These are phyloP conservation scores for Beroe forskalii DNA, from an alignment of 37 sponge, comb jelly and placozoan species.

Conservation along the genomic window DNA sequence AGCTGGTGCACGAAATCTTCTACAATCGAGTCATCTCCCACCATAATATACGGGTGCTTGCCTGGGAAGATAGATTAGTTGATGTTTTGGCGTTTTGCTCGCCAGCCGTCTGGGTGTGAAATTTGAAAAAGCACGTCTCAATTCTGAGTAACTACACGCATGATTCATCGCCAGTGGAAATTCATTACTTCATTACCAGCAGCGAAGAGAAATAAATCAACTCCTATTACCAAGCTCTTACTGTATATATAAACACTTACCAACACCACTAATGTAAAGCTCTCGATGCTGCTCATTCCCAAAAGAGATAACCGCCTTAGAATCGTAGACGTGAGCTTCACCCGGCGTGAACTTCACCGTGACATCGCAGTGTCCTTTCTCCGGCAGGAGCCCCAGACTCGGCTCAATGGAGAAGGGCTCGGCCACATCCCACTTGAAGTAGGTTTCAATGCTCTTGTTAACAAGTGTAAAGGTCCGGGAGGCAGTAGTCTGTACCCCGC, in stretches of 20 bases:
- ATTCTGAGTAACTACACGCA: too few relatives aligned
- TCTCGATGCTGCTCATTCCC: conserved; percentile 58
- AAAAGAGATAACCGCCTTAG: conserved; percentile 69
- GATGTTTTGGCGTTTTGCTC: too few relatives aligned
- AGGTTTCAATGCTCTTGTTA: conserved; percentile 65
- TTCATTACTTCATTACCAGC: too few relatives aligned
- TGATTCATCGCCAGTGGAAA: too few relatives aligned
- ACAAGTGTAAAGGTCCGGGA: conserved; percentile 38
- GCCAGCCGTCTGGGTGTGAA: too few relatives aligned
- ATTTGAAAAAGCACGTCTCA: too few relatives aligned
- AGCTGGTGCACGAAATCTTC: conserved; percentile 58
- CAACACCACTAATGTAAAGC: conserved; percentile 67
- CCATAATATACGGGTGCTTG: conserved; percentile 62
- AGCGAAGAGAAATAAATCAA: too few relatives aligned
- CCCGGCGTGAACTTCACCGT: conserved; percentile 73
- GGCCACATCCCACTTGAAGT: conserved; percentile 78
- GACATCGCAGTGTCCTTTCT: conserved; percentile 70
- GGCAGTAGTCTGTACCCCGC: conserved; percentile 67
- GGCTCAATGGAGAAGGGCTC: conserved; percentile 78
- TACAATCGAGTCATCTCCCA: neutral
- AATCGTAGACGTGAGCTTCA: conserved; percentile 68
- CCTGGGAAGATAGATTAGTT: too few relatives aligned
- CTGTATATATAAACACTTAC: conserved; percentile 61
- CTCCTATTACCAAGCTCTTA: too few relatives aligned
- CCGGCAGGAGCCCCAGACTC: conserved; percentile 66